phyloP scores from a whole-genome alignment of 2,113 vertebrate genomes.

The Sterrhoptilus dennistouni region DNA sequence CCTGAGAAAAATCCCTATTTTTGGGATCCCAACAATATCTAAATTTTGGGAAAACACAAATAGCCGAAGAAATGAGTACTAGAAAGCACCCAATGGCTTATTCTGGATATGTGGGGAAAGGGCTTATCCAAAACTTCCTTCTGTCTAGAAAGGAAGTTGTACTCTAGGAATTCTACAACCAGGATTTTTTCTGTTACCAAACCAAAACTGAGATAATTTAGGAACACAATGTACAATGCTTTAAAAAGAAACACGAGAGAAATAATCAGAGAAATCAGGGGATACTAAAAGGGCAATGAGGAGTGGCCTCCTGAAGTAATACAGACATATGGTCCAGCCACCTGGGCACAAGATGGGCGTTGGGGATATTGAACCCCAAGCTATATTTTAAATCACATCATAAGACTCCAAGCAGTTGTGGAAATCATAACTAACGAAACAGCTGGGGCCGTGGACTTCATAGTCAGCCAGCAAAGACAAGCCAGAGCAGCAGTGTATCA shows the following conservation, averaged over 20 bases:
- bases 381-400: background rate
- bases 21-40: too few species aligned
- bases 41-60: too few species aligned
- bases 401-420: background rate
- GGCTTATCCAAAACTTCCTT: background rate
- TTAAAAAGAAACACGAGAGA: background rate
- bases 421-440: too few species aligned
- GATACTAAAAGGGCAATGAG: background rate
- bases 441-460: too few species aligned
- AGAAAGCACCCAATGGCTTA: too few species aligned
- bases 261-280: background rate
- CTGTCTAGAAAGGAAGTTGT: background rate
- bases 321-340: background rate
- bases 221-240: background rate
- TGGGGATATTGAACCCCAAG: background rate
- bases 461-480: too few species aligned
- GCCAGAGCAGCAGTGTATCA: too few species aligned
- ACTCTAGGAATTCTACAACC: background rate
- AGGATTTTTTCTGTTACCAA: background rate
- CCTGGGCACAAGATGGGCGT: background rate
- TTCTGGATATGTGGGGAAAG: too few species aligned
- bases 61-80: too few species aligned
- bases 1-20: too few species aligned
- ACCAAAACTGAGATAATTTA: background rate
- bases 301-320: background rate